Conservation (phyloP, 2,888 invertebrate genomes). For the Oscheius onirici region DNA sequence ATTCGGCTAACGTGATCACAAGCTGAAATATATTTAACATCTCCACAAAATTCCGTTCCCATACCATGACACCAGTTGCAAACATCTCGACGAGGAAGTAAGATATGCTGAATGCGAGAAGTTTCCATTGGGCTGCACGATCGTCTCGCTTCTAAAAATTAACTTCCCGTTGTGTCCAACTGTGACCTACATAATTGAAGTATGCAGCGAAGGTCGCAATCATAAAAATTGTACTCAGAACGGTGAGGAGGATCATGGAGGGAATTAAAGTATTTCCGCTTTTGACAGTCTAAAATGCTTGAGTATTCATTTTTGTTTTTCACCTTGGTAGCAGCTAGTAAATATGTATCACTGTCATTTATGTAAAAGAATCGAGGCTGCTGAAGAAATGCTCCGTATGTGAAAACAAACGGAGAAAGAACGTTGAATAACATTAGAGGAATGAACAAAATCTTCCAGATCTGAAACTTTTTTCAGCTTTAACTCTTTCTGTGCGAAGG, state of each 20-base stretch:
- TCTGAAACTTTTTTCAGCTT: too few relatives aligned
- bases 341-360: neutral
- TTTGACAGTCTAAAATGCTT: neutral
- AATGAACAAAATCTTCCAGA: neutral
- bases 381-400: neutral
- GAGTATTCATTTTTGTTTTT: neutral
- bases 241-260: neutral
- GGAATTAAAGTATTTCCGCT: neutral
- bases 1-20: neutral
- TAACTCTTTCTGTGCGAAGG: too few relatives aligned
- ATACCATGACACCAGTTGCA: neutral
- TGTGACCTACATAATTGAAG: neutral
- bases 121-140: neutral
- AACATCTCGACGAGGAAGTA: neutral
- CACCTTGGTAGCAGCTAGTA: neutral
- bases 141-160: neutral
- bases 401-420: neutral
- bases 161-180: neutral
- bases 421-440: neutral
- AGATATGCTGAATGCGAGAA: neutral
- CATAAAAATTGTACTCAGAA: neutral
- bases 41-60: neutral
- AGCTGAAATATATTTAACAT: neutral
- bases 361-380: neutral
- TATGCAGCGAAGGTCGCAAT: neutral